These are phyloP conservation scores for Chaitophorus viminalis DNA, from an alignment of 2,888 invertebrate genomes.

Conservation along the genomic window DNA sequence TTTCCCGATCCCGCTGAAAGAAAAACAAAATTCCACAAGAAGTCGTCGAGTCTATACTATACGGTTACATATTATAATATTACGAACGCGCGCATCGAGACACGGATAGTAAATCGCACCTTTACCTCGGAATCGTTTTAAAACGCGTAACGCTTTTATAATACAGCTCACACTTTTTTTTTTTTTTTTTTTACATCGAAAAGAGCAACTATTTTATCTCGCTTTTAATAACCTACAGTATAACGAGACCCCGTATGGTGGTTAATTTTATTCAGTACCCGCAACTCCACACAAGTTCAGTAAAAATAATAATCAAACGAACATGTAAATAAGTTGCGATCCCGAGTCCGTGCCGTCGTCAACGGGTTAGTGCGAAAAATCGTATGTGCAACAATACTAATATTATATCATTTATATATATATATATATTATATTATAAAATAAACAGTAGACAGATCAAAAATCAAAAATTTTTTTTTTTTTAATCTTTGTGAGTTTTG, in stretches of 20 bases:
- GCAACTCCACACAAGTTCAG: background rate
- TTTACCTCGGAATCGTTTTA: background rate
- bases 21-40: conserved; percentile 10
- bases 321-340: background rate
- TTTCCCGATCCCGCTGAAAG: conserved; percentile 55
- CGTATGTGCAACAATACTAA: too few relatives aligned
- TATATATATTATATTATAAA: background rate
- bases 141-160: background rate
- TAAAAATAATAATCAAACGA: background rate
- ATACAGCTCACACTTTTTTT: background rate
- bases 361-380: too few relatives aligned
- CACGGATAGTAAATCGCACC: background rate
- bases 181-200: background rate
- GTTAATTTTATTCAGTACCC: too few relatives aligned
- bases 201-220: background rate
- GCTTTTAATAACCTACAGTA: background rate
- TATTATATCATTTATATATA: too few relatives aligned
- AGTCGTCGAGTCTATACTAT: background rate
- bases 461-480: conserved; percentile 10
- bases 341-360: background rate
- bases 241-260: too few relatives aligned
- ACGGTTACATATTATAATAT: background rate
- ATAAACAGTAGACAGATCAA: conserved; percentile 46
- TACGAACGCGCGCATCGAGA: background rate
- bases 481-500: conserved; percentile 34